These are phyloP conservation scores for Crenichthys baileyi DNA, from an alignment of 2,797 vertebrate genomes.

Conservation along the genomic window DNA sequence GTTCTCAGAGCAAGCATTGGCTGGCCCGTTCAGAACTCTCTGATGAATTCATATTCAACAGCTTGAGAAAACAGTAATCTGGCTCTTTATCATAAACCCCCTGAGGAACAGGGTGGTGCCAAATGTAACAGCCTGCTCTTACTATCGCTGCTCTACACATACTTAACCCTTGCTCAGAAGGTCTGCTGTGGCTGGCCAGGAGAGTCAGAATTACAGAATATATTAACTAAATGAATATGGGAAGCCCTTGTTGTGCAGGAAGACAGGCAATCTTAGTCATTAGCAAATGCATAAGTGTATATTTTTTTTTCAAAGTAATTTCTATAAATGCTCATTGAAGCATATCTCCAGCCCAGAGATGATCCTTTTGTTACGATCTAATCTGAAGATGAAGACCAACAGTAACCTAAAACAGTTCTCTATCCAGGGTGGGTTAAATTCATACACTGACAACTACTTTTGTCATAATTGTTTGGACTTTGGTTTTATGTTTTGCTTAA, in stretches of 20 bases:
- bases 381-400: too few relatives aligned
- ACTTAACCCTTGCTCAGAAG: conserved; percentile 27
- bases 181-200: background rate
- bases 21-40: background rate
- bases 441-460: background rate
- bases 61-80: background rate
- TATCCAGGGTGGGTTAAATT: background rate
- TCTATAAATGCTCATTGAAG: too few relatives aligned
- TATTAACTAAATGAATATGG: background rate
- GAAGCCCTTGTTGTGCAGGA: background rate
- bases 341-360: background rate
- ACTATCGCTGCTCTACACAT: conserved; percentile 20
- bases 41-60: conserved; percentile 22
- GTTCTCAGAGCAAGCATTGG: background rate
- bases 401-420: too few relatives aligned
- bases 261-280: too few relatives aligned
- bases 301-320: background rate
- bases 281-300: background rate
- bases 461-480: background rate
- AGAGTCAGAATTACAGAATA: background rate
- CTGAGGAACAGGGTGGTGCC: conserved; percentile 9
- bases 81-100: conserved; percentile 17
- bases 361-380: too few relatives aligned
- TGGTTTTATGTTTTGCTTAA: background rate
- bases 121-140: conserved; percentile 5